Conservation (phyloP, 2,888 invertebrate species). For the Leptinotarsa juncta region DNA sequence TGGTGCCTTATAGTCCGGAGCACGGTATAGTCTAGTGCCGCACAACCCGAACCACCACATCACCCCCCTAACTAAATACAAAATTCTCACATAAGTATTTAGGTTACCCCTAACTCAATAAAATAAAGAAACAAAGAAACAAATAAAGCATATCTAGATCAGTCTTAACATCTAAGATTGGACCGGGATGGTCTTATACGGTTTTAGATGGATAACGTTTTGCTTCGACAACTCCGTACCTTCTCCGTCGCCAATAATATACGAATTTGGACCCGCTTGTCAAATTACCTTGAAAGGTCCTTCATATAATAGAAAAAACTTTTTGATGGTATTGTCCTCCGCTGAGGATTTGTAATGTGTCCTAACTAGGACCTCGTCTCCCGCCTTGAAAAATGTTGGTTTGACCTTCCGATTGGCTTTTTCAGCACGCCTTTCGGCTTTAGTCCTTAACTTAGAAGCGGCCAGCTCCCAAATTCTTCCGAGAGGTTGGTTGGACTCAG, state of each 20-base stretch:
- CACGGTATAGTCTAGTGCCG: no score
- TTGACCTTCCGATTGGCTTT: background rate
- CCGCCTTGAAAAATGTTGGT: background rate
- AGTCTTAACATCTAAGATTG: background rate
- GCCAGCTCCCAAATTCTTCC: background rate
- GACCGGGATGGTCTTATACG: conserved; percentile 1
- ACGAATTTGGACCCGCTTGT: background rate
- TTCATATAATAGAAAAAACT: conserved; percentile 25
- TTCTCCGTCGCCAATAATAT: background rate
- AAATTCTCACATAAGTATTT: no score
- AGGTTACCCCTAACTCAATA: no score
- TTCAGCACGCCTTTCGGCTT: background rate
- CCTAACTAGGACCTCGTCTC: conserved; percentile 18
- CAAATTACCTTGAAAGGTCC: background rate
- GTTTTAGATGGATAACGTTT: conserved; percentile 18
- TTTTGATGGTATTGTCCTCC: conserved; percentile 17
- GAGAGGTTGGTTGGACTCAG: background rate
- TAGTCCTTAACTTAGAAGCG: background rate
- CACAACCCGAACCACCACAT: no score
- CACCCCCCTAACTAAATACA: no score
- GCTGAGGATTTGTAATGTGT: conserved; percentile 13
- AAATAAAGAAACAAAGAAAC: no score
- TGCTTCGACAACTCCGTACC: background rate
- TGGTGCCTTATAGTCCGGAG: no score
- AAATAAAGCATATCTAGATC: no score